Conservation (phyloP, 2,797 vertebrate genomes). For the Phrynocephalus vlangalii region DNA sequence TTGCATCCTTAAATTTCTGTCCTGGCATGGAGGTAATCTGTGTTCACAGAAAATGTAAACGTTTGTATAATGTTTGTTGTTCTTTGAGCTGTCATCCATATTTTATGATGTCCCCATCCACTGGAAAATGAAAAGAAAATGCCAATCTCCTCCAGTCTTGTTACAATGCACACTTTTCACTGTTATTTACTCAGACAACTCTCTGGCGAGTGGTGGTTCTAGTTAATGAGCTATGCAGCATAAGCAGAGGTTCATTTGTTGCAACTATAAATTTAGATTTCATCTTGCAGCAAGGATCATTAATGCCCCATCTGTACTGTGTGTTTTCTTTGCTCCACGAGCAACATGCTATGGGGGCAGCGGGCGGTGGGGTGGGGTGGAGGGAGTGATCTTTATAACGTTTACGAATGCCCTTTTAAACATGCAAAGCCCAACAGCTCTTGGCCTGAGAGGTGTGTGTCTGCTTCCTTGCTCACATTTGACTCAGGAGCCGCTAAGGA, state of each 20-base stretch:
- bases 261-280: conserved; percentile 37
- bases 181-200: conserved; percentile 51
- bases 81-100: neutral
- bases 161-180: conserved; percentile 12
- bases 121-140: neutral
- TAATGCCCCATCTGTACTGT: conserved; percentile 4
- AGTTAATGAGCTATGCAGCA: conserved; percentile 49
- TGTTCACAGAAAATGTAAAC: conserved; percentile 23
- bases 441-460: neutral
- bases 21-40: conserved; percentile 11
- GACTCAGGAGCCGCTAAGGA: neutral
- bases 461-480: neutral
- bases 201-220: conserved; percentile 21
- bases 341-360: neutral
- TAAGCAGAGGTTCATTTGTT: conserved; percentile 46
- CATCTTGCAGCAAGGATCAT: conserved; percentile 20
- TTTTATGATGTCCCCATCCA: neutral
- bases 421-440: no score
- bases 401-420: neutral
- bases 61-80: neutral
- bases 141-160: neutral
- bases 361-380: no score
- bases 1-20: conserved; percentile 14
- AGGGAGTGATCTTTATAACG: conserved; percentile 6
- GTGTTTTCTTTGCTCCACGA: conserved; percentile 14